Conservation (phyloP, 2,888 invertebrate species). For the Eilema griseolum region DNA sequence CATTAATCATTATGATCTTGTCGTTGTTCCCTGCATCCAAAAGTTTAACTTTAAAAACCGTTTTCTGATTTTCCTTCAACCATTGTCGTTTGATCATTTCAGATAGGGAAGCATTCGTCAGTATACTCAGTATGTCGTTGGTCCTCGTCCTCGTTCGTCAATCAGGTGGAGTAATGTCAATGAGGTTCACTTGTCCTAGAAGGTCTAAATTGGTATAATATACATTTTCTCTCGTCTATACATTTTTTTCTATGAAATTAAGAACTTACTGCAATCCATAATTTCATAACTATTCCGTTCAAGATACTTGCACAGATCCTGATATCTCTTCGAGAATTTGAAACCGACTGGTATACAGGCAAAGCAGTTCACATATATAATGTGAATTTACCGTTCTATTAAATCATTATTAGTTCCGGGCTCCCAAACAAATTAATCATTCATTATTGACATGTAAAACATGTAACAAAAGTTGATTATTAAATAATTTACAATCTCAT, state of each 20-base stretch:
- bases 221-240: background rate
- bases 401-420: constrained; percentile 31
- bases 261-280: constrained; percentile 9
- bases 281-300: constrained; percentile 7
- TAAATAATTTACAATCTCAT: constrained; percentile 21
- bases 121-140: no score
- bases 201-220: no score
- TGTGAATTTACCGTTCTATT: constrained; percentile 18
- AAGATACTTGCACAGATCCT: background rate
- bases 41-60: no score
- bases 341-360: background rate
- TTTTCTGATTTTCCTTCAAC: no score
- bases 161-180: no score
- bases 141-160: no score
- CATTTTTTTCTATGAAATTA: background rate
- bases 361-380: background rate
- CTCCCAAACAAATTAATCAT: constrained; percentile 29
- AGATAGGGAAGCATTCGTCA: no score
- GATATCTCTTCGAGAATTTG: background rate
- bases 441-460: constrained; percentile 31
- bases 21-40: no score
- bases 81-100: no score
- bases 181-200: no score
- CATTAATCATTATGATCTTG: no score
- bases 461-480: constrained; percentile 33